Base-by-base conservation (phyloP, 2,113 vertebrate species). In the Syngnathus scovelli region DNA sequence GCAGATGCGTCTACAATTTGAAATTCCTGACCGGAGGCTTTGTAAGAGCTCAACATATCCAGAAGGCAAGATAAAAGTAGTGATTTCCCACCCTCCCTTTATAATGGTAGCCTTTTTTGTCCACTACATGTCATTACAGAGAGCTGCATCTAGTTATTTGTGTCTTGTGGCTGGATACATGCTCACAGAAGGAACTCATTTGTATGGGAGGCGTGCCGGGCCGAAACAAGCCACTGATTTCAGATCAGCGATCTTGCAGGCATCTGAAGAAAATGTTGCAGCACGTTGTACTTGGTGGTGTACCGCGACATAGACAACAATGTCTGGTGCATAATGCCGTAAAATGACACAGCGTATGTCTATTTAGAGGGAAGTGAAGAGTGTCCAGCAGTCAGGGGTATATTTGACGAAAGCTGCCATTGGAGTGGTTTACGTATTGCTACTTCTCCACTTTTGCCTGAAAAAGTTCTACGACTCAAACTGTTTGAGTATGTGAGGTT, bases 91-190 rank as follows among this genome's bases (percentile, higher is more conserved):
- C 72, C 72, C 75, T 69, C 73, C 74, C 86, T 84, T 80, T 79
- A 78, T 89, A 88, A 90, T 89, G 87, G 82, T 83, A 85, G 81
- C 82, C 78, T 76, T 83, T 83, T 87, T 77, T 72, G 82, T 89
- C 86, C 86, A 81, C 83, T 86, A 83, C 77, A 80, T 90, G 83
- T 91, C 79, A 89, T 90, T 91, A 90, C 75, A 77, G 79, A 78
- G 87, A 88, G 72, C 87, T 89, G 85, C 76, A 87, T 87, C 76
- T 83, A 85, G 87, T 90, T 89, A 89, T 91, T 89, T 90, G 87
- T 88, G 86, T 89, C 86, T 85, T 88, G 88, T 80, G 89, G 90
- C 88, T 89, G 88, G 85, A 91, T 89, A 80, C 82, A 85, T 83
- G 80, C 72, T 79, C 83, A 86, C 85, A 89, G 79, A 89, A 82